Conservation (phyloP, 2,113 vertebrate species). For the Apteryx mantelli region DNA sequence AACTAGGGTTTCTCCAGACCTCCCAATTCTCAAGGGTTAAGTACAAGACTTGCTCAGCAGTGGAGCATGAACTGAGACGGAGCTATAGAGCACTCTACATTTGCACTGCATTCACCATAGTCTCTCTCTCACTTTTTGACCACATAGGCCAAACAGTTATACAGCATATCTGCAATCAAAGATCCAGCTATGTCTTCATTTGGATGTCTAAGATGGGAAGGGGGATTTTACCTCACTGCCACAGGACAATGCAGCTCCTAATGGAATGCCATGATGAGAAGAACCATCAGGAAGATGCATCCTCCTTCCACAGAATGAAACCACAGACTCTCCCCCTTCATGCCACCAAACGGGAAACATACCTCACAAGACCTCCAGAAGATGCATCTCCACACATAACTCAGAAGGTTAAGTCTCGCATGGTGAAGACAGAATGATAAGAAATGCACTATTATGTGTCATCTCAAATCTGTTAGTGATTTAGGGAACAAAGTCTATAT, state of each 20-base stretch:
- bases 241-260: not conserved
- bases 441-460: not conserved
- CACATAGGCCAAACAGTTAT: not conserved
- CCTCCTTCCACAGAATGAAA: not conserved
- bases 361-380: not conserved
- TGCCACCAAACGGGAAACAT: not conserved
- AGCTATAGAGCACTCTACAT: not conserved
- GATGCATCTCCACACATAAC: not conserved
- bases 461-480: not conserved
- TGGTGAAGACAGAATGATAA: not conserved
- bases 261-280: not conserved
- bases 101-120: not conserved
- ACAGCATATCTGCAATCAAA: not conserved
- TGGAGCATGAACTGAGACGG: not conserved
- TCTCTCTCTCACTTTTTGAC: not conserved
- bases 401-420: not conserved
- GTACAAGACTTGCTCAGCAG: not conserved
- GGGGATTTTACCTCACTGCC: not conserved
- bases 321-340: fast-evolving
- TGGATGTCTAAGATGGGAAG: fast-evolving
- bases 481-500: fast-evolving
- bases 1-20: no score
- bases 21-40: not conserved
- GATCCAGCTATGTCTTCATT: not conserved
- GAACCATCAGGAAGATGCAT: not conserved